Percentiles rank a stretch among this genome's conserved stretches.
These are phyloP conservation scores for rabbit (Oryctolagus cuniculus) DNA, from an alignment of 2,113 vertebrate genomes.

Conservation along the genomic window mOryCun1.1 NC_091436.1:151128501-151129000, in stretches of 20 bases:
- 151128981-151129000: no score
- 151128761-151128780: background rate
- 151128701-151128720: slow-evolving; percentile 10
- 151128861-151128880: no score
- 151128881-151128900: no score
- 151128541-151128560: slow-evolving; percentile 76
- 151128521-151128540: slow-evolving; percentile 80
- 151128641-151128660: background rate
- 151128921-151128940: no score
- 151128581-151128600: slow-evolving; percentile 36
- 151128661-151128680: background rate
- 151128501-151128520: slow-evolving; percentile 79
- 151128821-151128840: slow-evolving; percentile 5
- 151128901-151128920: no score
- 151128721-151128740: background rate
- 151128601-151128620: slow-evolving; percentile 29
- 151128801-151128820: background rate
- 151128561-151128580: slow-evolving; percentile 36
- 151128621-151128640: background rate
- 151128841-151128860: background rate
- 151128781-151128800: background rate
- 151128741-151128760: background rate
- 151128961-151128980: no score
- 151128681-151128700: slow-evolving; percentile 7
- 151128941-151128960: no score